A percentile compares a stretch with the other conserved stretches of the same genome.
Conservation (phyloP, 2,797 vertebrate species). For the Okamejei kenojei region DNA sequence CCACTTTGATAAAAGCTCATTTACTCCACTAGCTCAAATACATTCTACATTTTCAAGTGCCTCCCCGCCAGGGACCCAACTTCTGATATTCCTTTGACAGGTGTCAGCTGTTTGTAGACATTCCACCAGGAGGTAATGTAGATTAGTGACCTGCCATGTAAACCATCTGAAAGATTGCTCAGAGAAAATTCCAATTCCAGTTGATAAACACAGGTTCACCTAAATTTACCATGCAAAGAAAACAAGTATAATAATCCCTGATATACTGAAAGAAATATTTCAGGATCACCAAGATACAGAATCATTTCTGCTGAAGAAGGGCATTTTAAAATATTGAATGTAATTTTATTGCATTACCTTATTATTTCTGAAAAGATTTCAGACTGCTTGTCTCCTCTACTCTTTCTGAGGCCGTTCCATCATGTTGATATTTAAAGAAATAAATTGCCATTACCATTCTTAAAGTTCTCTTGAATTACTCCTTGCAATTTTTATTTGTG, state of each 20-base stretch:
- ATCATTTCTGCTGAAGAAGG: not conserved
- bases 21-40: constrained; percentile 49
- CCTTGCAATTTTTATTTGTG: not conserved
- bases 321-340: constrained; percentile 22
- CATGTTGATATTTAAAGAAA: not conserved
- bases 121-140: constrained; percentile 45
- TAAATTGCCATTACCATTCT: not conserved
- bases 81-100: constrained; percentile 56
- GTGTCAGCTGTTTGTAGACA: constrained; percentile 52
- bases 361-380: not conserved
- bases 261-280: not conserved
- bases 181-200: not conserved
- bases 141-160: constrained; percentile 45
- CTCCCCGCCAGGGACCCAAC: constrained; percentile 52
- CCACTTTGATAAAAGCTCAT: constrained; percentile 45
- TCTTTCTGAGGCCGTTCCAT: not conserved
- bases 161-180: not conserved
- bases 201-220: not conserved
- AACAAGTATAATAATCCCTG: not conserved
- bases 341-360: not conserved
- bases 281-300: not conserved
- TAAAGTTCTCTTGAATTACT: not conserved
- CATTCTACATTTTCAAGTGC: constrained; percentile 39
- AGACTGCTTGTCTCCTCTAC: not conserved
- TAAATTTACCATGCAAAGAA: not conserved